phyloP scores from a whole-genome alignment of 2,113 vertebrate genomes.

The Otocyon megalotis region DNA sequence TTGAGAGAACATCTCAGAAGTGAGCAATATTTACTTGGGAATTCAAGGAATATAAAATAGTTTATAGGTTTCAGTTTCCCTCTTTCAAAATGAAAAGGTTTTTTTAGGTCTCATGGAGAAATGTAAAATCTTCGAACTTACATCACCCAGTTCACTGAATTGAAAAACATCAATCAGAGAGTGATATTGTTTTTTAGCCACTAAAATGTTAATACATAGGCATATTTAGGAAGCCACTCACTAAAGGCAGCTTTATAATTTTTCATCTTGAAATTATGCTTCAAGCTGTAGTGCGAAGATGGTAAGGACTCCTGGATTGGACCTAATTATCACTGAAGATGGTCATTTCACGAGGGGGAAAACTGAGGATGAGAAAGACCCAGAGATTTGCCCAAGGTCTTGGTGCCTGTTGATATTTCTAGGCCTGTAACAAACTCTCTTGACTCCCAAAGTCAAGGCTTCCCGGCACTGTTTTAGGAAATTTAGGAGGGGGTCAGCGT shows the following conservation, averaged over 20 bases:
- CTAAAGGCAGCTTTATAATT: not conserved
- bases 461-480: not conserved
- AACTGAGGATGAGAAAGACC: not conserved
- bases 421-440: not conserved
- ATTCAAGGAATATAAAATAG: not conserved
- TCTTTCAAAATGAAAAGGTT: not conserved
- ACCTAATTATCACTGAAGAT: not conserved
- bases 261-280: constrained; percentile 1
- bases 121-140: not conserved
- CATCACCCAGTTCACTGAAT: not conserved
- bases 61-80: not conserved
- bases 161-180: not conserved
- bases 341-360: not conserved
- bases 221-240: not conserved
- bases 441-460: not conserved
- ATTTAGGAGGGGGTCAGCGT: not conserved
- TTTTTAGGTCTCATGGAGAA: not conserved
- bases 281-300: not conserved
- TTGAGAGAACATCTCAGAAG: not conserved
- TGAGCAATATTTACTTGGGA: not conserved
- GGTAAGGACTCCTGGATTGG: not conserved
- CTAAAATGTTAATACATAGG: not conserved
- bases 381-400: not conserved
- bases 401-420: not conserved
- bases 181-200: not conserved